Evolutionary conservation across 2,113 vertebrate genomes (phyloP).

Genomic region (Forbesichthys agassizii): DNA sequence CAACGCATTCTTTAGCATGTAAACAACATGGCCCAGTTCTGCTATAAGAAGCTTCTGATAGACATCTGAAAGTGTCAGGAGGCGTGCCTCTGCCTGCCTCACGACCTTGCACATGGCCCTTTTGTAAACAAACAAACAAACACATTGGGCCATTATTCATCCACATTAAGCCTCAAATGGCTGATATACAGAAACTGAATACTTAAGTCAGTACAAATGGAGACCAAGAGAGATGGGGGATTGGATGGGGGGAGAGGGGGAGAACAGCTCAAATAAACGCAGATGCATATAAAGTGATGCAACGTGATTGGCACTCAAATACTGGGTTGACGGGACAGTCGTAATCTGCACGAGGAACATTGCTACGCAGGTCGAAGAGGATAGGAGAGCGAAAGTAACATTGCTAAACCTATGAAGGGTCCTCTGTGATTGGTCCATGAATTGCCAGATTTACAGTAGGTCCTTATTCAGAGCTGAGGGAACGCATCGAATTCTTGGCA

Average conservation of each 20-base stretch:
- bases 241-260: constrained; percentile 11
- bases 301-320: constrained; percentile 44
- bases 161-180: constrained; percentile 16
- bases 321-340: constrained; percentile 9
- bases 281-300: constrained; percentile 40
- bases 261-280: constrained; percentile 51
- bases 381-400: constrained; percentile 46
- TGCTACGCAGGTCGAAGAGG: constrained; percentile 41
- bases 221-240: constrained; percentile 27
- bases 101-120: constrained; percentile 5
- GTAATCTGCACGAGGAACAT: constrained; percentile 38
- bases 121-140: constrained; percentile 31
- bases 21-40: not conserved
- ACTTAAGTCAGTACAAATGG: constrained; percentile 39
- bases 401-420: constrained; percentile 52
- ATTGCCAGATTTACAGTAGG: constrained; percentile 38
- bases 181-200: constrained; percentile 31
- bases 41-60: not conserved
- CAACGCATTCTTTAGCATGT: not conserved
- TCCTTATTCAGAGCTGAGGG: constrained; percentile 56
- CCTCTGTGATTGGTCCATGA: constrained; percentile 71
- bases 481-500: constrained; percentile 24
- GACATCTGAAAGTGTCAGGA: constrained; percentile 7
- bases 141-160: constrained; percentile 24
- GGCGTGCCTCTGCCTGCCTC: constrained; percentile 16